Evolutionary conservation across 1,140 invertebrate species (phyloP).

Genomic region (Pemphigus obesinymphae): DNA sequence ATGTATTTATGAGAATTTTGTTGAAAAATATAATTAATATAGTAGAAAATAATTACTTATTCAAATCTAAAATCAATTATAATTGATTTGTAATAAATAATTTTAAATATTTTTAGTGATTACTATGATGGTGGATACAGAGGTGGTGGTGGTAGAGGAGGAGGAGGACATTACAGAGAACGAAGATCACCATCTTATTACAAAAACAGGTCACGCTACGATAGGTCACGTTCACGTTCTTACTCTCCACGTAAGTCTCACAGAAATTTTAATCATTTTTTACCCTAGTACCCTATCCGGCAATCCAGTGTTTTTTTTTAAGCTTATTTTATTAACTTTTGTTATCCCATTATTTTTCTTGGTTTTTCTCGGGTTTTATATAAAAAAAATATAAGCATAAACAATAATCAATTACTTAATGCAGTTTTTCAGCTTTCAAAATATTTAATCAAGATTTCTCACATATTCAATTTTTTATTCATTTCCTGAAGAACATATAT

Average conservation of each 20-base stretch:
- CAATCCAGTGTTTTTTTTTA: slow-evolving; percentile 32
- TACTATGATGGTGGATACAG: slow-evolving; percentile 50
- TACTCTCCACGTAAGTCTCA: slow-evolving; percentile 77
- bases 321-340: slow-evolving; percentile 19
- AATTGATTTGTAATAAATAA: neutral
- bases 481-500: slow-evolving; percentile 41
- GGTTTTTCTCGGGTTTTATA: slow-evolving; percentile 32
- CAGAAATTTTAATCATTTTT: neutral
- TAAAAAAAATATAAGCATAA: slow-evolving; percentile 2
- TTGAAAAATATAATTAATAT: too few relatives aligned
- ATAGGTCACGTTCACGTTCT: slow-evolving; percentile 73
- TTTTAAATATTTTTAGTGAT: slow-evolving; percentile 35
- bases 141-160: slow-evolving; percentile 48
- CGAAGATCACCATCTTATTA: slow-evolving; percentile 63
- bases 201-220: slow-evolving; percentile 60
- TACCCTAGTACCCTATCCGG: slow-evolving; percentile 23
- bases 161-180: slow-evolving; percentile 50
- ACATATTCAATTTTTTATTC: slow-evolving; percentile 42
- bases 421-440: slow-evolving; percentile 40
- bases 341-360: slow-evolving; percentile 32
- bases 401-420: slow-evolving; percentile 40
- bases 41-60: too few relatives aligned
- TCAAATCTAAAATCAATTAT: neutral
- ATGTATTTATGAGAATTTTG: too few relatives aligned
- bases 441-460: slow-evolving; percentile 38